Evolutionary conservation across 2,888 invertebrate species (phyloP).

Genomic region (Lasiommata megera): DNA sequence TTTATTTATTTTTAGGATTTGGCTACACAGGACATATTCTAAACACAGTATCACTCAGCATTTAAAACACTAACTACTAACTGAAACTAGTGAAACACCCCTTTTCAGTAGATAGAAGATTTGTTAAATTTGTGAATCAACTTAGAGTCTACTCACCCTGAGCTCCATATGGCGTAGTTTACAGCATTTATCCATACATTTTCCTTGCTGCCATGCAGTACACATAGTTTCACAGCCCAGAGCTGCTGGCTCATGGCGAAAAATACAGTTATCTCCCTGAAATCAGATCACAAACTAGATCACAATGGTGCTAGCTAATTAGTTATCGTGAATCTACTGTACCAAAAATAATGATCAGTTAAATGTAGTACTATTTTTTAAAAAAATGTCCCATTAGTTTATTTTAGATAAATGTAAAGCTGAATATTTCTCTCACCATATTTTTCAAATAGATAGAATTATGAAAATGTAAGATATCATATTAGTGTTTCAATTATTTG

Average conservation of each 20-base stretch:
- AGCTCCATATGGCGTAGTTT: conserved; percentile 93
- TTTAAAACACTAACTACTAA: no score
- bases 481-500: background rate
- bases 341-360: no score
- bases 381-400: no score
- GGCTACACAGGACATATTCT: no score
- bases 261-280: conserved; percentile 90
- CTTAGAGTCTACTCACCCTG: conserved; percentile 76
- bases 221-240: conserved; percentile 92
- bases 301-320: background rate
- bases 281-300: conserved; percentile 29
- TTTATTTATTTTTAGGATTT: no score
- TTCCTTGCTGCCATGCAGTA: conserved; percentile 90
- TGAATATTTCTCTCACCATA: background rate
- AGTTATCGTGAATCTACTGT: no score
- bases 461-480: background rate
- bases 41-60: no score
- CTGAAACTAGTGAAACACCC: no score
- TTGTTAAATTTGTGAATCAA: background rate
- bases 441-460: background rate
- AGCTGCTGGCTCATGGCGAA: conserved; percentile 92
- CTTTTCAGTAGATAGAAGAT: no score
- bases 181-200: conserved; percentile 89
- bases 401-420: no score
- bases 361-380: no score